Base-by-base conservation (phyloP, 2,797 vertebrate genomes). In the Melanotaenia parkinsoni region DNA sequence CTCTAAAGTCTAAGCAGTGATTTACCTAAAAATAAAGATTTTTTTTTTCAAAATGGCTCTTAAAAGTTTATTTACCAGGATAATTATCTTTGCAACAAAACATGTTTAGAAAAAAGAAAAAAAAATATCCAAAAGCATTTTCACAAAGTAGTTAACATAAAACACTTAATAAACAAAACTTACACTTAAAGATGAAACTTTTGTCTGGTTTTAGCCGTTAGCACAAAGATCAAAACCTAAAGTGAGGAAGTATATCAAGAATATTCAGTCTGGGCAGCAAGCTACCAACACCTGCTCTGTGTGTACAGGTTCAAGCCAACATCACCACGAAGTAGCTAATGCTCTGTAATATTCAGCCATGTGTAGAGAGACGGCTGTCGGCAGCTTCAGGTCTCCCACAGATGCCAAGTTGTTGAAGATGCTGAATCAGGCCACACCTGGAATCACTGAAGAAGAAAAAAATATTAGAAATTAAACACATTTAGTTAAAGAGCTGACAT, bases 41-140 rank as follows among this genome's bases (percentile, higher is more conserved):
- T 22, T 28, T 26, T 13, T 26, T 26, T 28, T 12, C 18, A 57
- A 22, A 22, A 12, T 16, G 28, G 53, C 57, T 38, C 11, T 8
- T n/a, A 5, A 40, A 56, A 56, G 37, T 72, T 66, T 58, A 67
- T 83, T 79, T 45, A 69, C 1, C 35, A 14, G 37, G n/a, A 50
- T 22, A 43, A 60, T 37, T 33, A 2, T 3, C 5, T 30, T 30
- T 30, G 4, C 28, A 30, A 30, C 28, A 30, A 30, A 30, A 30
- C 4, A 30, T 30, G 28, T 30, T 30, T 30, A 30, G 4, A 30
- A 30, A 5, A 30, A 13, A 43, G 20, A 47, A 20, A n/a, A 5
- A 20, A 50, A 37, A 47, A 58, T 33, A 32, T 54, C 12, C 11
- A 45, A 20, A 32, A 58, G 7, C 7, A 20, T 12, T 35, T 56